Percentiles rank a stretch among this genome's conserved stretches.
These are phyloP conservation scores for Leucozona laternaria DNA, from an alignment of 2,888 invertebrate genomes.

Conservation along the genomic window DNA sequence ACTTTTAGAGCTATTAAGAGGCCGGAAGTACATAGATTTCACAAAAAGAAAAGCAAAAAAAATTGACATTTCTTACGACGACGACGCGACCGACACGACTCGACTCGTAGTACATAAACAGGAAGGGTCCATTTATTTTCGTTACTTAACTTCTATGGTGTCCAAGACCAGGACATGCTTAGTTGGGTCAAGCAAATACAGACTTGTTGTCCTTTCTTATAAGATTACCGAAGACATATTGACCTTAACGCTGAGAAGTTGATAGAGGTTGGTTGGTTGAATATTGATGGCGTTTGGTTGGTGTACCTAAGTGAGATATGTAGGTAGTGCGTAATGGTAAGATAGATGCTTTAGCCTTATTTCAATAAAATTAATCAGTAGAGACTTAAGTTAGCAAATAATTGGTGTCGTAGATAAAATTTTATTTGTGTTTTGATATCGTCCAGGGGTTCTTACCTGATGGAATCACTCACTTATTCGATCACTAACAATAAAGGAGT, in stretches of 20 bases:
- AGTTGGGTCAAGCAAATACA: neutral
- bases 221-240: neutral
- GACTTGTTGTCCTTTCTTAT: neutral
- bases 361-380: too few relatives aligned
- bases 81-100: neutral
- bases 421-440: too few relatives aligned
- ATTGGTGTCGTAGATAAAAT: too few relatives aligned
- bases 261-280: neutral
- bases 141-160: slow-evolving; percentile 12
- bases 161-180: neutral
- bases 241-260: neutral
- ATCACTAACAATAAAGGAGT: too few relatives aligned
- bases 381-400: too few relatives aligned
- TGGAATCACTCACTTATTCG: too few relatives aligned
- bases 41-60: neutral
- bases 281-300: neutral
- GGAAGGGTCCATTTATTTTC: slow-evolving; percentile 10
- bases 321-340: too few relatives aligned
- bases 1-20: slow-evolving; percentile 15
- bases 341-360: too few relatives aligned
- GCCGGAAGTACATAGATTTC: neutral
- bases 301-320: too few relatives aligned
- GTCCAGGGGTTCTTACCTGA: too few relatives aligned
- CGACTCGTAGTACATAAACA: too few relatives aligned
- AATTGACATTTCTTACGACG: slow-evolving; percentile 1